Percentiles rank a stretch among this genome's conserved stretches.
These are phyloP conservation scores for Lycodopsis pacificus DNA, from an alignment of 2,797 vertebrate species.

Conservation along the genomic window DNA sequence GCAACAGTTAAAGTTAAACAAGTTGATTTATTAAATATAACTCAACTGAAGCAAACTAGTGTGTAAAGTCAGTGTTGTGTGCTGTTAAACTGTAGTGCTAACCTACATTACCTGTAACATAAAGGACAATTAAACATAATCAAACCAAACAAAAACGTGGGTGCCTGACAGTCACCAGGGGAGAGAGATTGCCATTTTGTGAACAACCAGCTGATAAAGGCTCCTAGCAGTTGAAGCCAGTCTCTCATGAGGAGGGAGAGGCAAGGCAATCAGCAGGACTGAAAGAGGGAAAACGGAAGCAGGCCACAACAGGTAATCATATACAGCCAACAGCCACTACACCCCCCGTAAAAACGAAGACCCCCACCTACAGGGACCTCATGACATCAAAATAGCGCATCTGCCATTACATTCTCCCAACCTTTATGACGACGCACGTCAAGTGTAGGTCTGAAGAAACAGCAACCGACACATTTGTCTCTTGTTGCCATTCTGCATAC, in stretches of 20 bases:
- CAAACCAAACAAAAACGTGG: background rate
- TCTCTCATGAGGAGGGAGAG: background rate
- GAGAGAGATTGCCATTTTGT: background rate
- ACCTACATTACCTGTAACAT: background rate
- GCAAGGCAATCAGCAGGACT: background rate
- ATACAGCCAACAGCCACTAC: background rate
- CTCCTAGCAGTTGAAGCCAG: background rate
- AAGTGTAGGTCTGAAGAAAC: background rate
- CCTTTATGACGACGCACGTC: background rate
- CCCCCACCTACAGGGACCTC: background rate
- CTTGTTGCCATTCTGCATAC: background rate
- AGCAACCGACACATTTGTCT: background rate
- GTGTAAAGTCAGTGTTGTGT: background rate
- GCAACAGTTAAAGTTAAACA: background rate
- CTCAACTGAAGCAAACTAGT: background rate
- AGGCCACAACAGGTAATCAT: background rate
- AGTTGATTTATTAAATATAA: background rate
- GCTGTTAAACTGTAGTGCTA: background rate
- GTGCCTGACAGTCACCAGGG: background rate
- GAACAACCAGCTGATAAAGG: background rate
- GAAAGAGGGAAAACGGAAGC: background rate
- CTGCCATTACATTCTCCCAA: accelerated
- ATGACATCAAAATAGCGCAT: background rate
- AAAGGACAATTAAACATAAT: background rate
- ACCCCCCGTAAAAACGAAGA: background rate